Conservation (phyloP, 1,140 invertebrate genomes). For the Cydia pomonella region DNA sequence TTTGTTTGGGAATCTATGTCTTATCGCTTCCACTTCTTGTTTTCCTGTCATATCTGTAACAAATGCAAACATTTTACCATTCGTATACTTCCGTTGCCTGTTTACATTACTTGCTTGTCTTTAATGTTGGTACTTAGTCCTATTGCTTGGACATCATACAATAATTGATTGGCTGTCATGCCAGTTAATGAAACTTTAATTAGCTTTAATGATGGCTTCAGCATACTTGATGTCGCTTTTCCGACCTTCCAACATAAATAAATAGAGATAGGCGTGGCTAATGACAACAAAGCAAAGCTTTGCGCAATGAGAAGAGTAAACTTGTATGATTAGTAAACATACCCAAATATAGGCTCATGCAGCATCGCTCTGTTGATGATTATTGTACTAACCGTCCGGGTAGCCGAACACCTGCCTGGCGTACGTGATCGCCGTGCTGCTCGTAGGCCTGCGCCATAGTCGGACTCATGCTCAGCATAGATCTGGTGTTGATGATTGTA, state of each 20-base stretch:
- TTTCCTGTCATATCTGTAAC: conserved; percentile 70
- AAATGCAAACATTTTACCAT: conserved; percentile 35
- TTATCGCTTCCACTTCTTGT: conserved; percentile 80
- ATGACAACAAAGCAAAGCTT: too few species aligned
- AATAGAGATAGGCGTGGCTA: too few species aligned
- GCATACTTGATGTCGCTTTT: not conserved
- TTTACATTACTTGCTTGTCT: not conserved
- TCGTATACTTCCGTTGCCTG: not conserved
- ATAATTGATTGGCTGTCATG: not conserved
- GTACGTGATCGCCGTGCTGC: conserved; percentile 89
- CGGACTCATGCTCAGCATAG: conserved; percentile 88
- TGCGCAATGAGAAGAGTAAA: too few species aligned
- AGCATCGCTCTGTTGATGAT: not conserved
- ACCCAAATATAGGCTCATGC: not conserved
- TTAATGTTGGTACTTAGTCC: not conserved
- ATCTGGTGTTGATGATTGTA: conserved; percentile 81
- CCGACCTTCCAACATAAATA: not conserved
- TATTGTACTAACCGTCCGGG: conserved; percentile 60
- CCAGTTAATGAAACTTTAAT: not conserved
- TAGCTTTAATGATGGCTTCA: not conserved
- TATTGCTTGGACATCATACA: not conserved
- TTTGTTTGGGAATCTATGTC: conserved; percentile 81
- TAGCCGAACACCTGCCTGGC: conserved; percentile 92
- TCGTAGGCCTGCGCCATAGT: conserved; percentile 91
- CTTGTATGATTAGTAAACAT: too few species aligned